phyloP scores from a whole-genome alignment of 2,888 invertebrate species.

The Hipparchia sbordonii region DNA sequence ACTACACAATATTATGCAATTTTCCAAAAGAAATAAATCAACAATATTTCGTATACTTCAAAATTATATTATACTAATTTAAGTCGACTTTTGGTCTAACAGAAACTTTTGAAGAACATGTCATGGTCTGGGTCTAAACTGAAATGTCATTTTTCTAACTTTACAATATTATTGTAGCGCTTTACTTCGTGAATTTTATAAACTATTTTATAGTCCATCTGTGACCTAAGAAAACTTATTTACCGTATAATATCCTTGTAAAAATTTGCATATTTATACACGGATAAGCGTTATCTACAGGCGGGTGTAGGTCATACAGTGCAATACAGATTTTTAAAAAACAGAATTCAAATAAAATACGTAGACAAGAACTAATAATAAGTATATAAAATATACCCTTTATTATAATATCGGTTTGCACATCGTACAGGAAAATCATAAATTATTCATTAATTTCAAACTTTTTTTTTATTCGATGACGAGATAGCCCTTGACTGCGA shows the following conservation, averaged over 20 bases:
- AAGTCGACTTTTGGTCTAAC: constrained; percentile 29
- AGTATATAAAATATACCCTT: too few relatives aligned
- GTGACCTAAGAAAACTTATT: too few relatives aligned
- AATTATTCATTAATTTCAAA: not conserved
- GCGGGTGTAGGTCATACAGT: not conserved
- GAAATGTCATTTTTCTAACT: not conserved
- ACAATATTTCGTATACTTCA: constrained; percentile 76
- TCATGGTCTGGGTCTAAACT: not conserved
- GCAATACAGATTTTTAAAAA: not conserved
- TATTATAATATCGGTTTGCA: not conserved
- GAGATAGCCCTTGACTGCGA: too few relatives aligned
- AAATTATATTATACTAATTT: constrained; percentile 63
- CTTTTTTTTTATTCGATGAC: too few relatives aligned
- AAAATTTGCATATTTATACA: too few relatives aligned
- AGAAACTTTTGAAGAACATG: not conserved
- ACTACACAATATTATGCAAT: constrained; percentile 51
- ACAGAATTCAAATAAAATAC: too few relatives aligned
- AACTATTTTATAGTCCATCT: too few relatives aligned
- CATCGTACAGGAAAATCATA: not conserved
- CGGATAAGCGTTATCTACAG: too few relatives aligned
- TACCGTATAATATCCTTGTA: too few relatives aligned
- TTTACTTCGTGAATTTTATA: too few relatives aligned
- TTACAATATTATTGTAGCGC: too few relatives aligned
- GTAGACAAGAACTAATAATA: too few relatives aligned
- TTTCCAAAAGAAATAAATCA: constrained; percentile 60